Percentiles rank a stretch among this genome's conserved stretches.
These are phyloP conservation scores for Okamejei kenojei DNA, from an alignment of 2,797 vertebrate species.

Conservation along the genomic window DNA sequence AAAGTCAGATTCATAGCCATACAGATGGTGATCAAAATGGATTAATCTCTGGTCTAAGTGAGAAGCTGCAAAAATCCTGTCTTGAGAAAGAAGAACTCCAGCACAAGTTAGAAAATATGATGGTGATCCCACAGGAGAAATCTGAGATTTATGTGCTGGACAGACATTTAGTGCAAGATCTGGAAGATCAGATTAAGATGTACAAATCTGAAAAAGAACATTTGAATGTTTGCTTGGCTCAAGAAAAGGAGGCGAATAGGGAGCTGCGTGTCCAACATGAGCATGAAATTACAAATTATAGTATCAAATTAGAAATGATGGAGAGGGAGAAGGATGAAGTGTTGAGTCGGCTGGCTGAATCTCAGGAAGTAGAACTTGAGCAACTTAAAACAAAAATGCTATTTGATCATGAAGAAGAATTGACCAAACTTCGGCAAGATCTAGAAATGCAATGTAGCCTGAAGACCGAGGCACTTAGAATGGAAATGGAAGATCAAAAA, in stretches of 20 bases:
- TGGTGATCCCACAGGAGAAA: slow-evolving; percentile 54
- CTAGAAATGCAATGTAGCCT: slow-evolving; percentile 42
- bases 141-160: slow-evolving; percentile 54
- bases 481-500: slow-evolving; percentile 48
- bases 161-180: slow-evolving; percentile 50
- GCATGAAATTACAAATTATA: slow-evolving; percentile 46
- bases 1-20: slow-evolving; percentile 42
- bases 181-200: slow-evolving; percentile 48
- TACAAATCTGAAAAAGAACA: slow-evolving; percentile 65
- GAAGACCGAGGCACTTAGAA: slow-evolving; percentile 39
- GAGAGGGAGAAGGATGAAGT: slow-evolving; percentile 49
- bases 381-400: slow-evolving; percentile 42
- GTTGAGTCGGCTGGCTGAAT: slow-evolving; percentile 40
- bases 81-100: slow-evolving; percentile 44
- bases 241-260: slow-evolving; percentile 47
- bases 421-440: slow-evolving; percentile 43
- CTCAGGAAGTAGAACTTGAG: slow-evolving; percentile 48
- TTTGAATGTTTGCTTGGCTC: slow-evolving; percentile 52
- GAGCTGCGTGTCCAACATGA: slow-evolving; percentile 47
- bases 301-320: slow-evolving; percentile 47
- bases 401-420: slow-evolving; percentile 45
- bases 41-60: slow-evolving; percentile 47
- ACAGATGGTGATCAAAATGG: slow-evolving; percentile 45
- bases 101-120: slow-evolving; percentile 57
- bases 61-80: slow-evolving; percentile 45